Conservation (phyloP, 53 echinoderm and acorn worm species). For the Luidia sarsii region DNA sequence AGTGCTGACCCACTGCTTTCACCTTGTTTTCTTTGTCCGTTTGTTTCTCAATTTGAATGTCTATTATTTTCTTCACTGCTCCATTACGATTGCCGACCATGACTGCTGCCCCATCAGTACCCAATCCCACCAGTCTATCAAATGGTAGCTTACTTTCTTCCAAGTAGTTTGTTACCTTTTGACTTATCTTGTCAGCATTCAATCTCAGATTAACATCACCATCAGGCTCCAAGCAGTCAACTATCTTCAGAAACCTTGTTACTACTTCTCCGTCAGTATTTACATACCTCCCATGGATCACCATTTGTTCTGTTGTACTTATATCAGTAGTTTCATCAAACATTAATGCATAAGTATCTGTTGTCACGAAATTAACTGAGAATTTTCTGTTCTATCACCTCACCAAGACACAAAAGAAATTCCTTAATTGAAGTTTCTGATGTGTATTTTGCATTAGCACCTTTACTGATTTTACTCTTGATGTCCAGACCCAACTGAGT, state of each 20-base stretch:
- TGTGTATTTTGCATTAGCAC: constrained; percentile 53
- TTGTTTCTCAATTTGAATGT: constrained; percentile 43
- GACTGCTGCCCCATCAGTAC: constrained; percentile 69
- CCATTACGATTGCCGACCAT: constrained; percentile 62
- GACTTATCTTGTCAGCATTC: constrained; percentile 39
- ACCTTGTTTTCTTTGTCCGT: constrained; percentile 4
- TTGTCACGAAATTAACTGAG: no score
- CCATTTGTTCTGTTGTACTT: constrained; percentile 56
- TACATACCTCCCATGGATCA: constrained; percentile 49
- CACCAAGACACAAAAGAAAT: constrained; percentile 46
- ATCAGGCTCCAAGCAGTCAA: constrained; percentile 42
- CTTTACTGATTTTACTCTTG: constrained; percentile 49
- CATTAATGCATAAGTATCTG: constrained; percentile 52
- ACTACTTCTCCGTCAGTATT: constrained; percentile 10
- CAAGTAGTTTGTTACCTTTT: constrained; percentile 35
- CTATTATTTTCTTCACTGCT: constrained; percentile 47
- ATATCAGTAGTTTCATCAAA: constrained; percentile 69
- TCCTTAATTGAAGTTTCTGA: constrained; percentile 53
- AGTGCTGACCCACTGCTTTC: background rate
- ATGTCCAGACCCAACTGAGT: constrained; percentile 50
- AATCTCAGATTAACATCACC: constrained; percentile 16
- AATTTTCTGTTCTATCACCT: constrained; percentile 56
- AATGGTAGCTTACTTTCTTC: constrained; percentile 16
- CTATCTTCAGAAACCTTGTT: constrained; percentile 24
- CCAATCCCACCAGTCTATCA: constrained; percentile 42